Percentiles rank a stretch among this genome's conserved stretches.
Evolutionary conservation across 1,140 invertebrate genomes (phyloP).

Genomic region (Lysiphlebus fabarum): DNA sequence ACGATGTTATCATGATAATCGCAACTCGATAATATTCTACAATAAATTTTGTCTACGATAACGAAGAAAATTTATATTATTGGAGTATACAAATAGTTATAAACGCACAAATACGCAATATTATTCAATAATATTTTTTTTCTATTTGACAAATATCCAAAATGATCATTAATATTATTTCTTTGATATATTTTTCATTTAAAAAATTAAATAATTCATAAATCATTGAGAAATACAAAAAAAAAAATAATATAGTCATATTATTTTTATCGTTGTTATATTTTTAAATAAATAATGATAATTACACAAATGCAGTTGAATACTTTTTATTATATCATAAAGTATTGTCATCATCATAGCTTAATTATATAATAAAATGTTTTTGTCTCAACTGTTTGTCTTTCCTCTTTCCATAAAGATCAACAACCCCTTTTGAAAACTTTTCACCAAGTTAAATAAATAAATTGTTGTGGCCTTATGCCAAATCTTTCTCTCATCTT

Average conservation of each 20-base stretch:
- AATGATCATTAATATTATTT: conserved; percentile 16
- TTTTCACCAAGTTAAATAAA: conserved; percentile 43
- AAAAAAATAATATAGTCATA: too few species aligned
- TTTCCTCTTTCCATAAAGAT: conserved; percentile 29
- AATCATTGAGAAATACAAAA: not conserved
- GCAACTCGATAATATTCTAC: conserved; percentile 43
- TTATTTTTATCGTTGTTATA: not conserved
- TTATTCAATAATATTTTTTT: conserved; percentile 19
- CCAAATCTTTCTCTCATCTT: conserved; percentile 35
- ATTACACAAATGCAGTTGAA: not conserved
- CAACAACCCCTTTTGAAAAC: conserved; percentile 29
- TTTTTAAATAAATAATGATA: not conserved
- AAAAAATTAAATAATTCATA: too few species aligned
- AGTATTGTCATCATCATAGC: conserved; percentile 42
- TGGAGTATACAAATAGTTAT: conserved; percentile 24
- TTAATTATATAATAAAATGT: conserved; percentile 51
- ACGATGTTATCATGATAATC: conserved; percentile 44
- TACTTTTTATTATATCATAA: conserved; percentile 32
- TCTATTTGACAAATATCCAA: conserved; percentile 17
- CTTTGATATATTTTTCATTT: too few species aligned
- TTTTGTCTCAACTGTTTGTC: conserved; percentile 45
- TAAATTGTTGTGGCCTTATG: conserved; percentile 42
- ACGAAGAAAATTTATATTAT: conserved; percentile 45
- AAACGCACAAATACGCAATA: not conserved
- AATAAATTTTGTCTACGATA: conserved; percentile 40